Conservation (phyloP, 2,797 vertebrate genomes). For the Geotrypetes seraphini region DNA sequence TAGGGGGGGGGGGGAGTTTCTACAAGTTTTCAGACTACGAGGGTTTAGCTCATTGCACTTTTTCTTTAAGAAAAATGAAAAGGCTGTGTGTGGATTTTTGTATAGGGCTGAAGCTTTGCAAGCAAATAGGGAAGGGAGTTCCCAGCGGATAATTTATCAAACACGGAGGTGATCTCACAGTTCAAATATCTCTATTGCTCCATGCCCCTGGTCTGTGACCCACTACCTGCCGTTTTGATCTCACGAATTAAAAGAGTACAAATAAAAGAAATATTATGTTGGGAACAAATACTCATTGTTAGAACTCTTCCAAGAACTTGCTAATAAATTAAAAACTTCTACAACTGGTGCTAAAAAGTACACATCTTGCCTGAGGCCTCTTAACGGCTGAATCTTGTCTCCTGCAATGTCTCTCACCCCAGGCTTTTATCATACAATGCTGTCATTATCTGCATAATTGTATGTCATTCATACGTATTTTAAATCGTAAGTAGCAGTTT, state of each 20-base stretch:
- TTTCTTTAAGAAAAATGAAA: too few relatives aligned
- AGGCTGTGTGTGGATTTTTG: too few relatives aligned
- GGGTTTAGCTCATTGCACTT: too few relatives aligned
- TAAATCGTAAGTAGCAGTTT: too few relatives aligned
- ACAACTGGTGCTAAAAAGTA: conserved; percentile 14
- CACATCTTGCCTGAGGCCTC: conserved; percentile 11
- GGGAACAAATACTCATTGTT: conserved; percentile 8
- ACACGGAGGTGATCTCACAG: neutral
- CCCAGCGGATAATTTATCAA: too few relatives aligned
- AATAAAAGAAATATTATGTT: conserved; percentile 28
- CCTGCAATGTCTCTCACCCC: conserved; percentile 29
- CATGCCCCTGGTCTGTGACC: neutral
- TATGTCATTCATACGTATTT: conserved; percentile 8
- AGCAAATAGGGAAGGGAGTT: too few relatives aligned
- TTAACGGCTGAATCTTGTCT: conserved; percentile 29
- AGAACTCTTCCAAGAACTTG: neutral
- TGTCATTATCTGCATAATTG: conserved; percentile 23
- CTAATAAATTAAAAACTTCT: conserved; percentile 27
- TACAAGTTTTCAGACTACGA: too few relatives aligned
- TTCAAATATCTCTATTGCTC: neutral
- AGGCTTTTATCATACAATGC: neutral
- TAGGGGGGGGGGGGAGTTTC: too few relatives aligned
- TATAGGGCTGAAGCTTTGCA: too few relatives aligned
- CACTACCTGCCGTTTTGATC: neutral
- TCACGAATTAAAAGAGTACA: neutral